Evolutionary conservation across 1,140 invertebrate species (phyloP).

Genomic region (Pachyrhynchus sulphureomaculatus): DNA sequence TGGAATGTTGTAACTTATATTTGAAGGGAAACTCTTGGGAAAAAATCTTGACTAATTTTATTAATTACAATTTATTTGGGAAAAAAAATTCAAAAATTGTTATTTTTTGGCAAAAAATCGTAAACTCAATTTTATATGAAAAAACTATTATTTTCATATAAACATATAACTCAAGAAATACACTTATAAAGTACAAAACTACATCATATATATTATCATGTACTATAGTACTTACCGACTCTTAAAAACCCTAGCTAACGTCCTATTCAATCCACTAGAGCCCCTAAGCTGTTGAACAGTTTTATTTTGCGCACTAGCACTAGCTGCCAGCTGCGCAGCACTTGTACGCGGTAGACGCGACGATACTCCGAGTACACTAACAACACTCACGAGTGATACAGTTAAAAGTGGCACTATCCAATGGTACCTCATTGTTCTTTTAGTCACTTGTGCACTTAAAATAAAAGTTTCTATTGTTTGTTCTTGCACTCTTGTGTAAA

Average conservation of each 20-base stretch:
- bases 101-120: too few relatives aligned
- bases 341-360: conserved; percentile 48
- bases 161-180: too few relatives aligned
- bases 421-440: conserved; percentile 11
- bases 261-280: conserved; percentile 12
- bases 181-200: too few relatives aligned
- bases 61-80: too few relatives aligned
- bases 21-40: too few relatives aligned
- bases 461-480: neutral
- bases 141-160: too few relatives aligned
- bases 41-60: too few relatives aligned
- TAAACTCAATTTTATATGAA: too few relatives aligned
- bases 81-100: too few relatives aligned
- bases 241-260: neutral
- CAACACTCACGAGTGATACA: neutral
- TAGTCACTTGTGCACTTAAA: neutral
- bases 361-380: conserved; percentile 34
- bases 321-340: conserved; percentile 48
- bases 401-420: conserved; percentile 6
- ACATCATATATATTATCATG: too few relatives aligned
- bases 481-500: too few relatives aligned
- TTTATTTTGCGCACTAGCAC: conserved; percentile 47
- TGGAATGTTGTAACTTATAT: too few relatives aligned
- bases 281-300: conserved; percentile 41
- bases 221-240: conserved; percentile 15